Evolutionary conservation across 2,888 invertebrate genomes (phyloP).

Genomic region (Drosophila helvetica): DNA sequence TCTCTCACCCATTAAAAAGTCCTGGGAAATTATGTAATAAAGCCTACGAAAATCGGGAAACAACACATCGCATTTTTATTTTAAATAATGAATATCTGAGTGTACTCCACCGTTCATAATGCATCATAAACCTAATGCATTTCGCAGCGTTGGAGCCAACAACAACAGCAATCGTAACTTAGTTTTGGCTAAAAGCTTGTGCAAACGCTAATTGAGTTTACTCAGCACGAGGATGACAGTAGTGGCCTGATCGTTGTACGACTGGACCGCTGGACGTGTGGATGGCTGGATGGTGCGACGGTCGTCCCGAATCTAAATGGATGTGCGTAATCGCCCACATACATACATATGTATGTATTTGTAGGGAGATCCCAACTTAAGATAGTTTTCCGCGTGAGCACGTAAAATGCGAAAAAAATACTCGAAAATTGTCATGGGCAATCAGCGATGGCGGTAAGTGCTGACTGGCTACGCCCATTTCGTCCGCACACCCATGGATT

Average conservation of each 20-base stretch:
- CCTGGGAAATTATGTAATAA: constrained; percentile 31
- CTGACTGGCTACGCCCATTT: constrained; percentile 50
- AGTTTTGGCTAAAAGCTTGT: constrained; percentile 73
- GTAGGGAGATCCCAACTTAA: constrained; percentile 24
- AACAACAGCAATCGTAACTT: constrained; percentile 56
- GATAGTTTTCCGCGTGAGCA: constrained; percentile 33
- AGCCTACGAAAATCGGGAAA: constrained; percentile 9
- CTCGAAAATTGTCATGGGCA: constrained; percentile 68
- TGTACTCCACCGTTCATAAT: constrained; percentile 5
- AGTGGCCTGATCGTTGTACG: background rate
- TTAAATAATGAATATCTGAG: constrained; percentile 41
- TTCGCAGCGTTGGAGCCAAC: constrained; percentile 20
- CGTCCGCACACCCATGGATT: constrained; percentile 38
- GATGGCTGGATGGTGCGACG: constrained; percentile 16
- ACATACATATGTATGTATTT: background rate
- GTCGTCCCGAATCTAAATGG: constrained; percentile 41
- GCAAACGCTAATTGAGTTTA: constrained; percentile 71
- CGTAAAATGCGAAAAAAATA: constrained; percentile 65
- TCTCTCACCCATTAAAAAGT: constrained; percentile 8
- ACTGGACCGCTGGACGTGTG: background rate
- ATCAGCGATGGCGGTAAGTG: constrained; percentile 64
- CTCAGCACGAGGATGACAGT: constrained; percentile 27
- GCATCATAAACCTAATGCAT: constrained; percentile 32
- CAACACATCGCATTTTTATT: constrained; percentile 6
- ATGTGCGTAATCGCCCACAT: constrained; percentile 36